phyloP scores from a whole-genome alignment of 2,888 invertebrate species.

The Drosophila maculinotata region DNA sequence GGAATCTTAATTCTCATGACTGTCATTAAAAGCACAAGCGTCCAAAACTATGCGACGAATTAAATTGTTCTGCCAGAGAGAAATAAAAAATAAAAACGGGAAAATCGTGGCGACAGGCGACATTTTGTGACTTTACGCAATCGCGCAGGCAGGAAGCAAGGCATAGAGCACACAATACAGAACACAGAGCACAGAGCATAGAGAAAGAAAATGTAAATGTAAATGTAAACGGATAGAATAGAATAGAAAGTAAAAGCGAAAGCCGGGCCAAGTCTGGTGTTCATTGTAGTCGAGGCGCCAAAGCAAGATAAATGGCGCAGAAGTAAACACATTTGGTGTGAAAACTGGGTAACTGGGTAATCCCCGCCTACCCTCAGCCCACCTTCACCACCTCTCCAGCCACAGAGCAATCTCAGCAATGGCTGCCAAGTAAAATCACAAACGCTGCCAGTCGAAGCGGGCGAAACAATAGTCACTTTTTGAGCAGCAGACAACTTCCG shows the following conservation, averaged over 20 bases:
- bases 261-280: constrained; percentile 32
- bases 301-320: constrained; percentile 76
- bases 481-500: constrained; percentile 23
- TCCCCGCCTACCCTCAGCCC: too few relatives aligned
- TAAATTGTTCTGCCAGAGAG: constrained; percentile 31
- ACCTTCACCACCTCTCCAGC: too few relatives aligned
- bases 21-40: constrained; percentile 41
- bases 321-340: constrained; percentile 74
- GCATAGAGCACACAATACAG: too few relatives aligned
- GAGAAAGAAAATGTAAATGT: constrained; percentile 19
- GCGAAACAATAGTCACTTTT: constrained; percentile 58
- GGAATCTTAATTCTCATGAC: constrained; percentile 17
- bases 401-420: too few relatives aligned
- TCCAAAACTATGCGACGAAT: constrained; percentile 49
- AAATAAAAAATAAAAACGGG: background rate
- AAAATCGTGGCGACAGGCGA: constrained; percentile 19
- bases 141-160: too few relatives aligned
- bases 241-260: constrained; percentile 18
- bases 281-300: constrained; percentile 72
- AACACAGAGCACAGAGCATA: constrained; percentile 4
- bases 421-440: constrained; percentile 57
- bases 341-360: constrained; percentile 54
- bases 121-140: constrained; percentile 47
- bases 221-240: constrained; percentile 14
- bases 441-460: constrained; percentile 37